phyloP scores from a whole-genome alignment of 2,113 vertebrate genomes.

The Oreochromis tanganicae region DNA sequence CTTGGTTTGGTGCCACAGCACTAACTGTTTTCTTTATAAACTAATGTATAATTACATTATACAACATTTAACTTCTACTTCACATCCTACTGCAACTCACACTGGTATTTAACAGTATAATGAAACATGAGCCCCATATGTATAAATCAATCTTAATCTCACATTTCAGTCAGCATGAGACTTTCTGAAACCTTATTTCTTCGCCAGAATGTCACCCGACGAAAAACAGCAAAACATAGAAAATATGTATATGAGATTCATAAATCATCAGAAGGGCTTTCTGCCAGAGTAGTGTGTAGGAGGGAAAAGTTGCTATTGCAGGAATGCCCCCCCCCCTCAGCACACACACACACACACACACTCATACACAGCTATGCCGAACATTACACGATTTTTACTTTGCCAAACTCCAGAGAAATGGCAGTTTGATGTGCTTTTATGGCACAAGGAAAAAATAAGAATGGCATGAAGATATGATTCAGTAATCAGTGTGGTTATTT shows the following conservation, averaged over 20 bases:
- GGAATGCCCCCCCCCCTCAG: not conserved
- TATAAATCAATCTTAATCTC: not conserved
- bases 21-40: not conserved
- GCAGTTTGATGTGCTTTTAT: not conserved
- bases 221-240: not conserved
- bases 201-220: not conserved
- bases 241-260: not conserved
- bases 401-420: not conserved
- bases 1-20: not conserved
- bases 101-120: not conserved
- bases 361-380: not conserved
- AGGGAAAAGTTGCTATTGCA: not conserved
- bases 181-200: not conserved
- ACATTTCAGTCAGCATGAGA: not conserved
- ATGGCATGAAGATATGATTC: constrained; percentile 6
- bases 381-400: not conserved
- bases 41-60: not conserved
- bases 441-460: not conserved
- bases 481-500: constrained; percentile 16
- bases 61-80: not conserved
- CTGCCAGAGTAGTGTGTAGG: not conserved
- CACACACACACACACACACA: not conserved
- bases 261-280: not conserved
- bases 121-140: not conserved
- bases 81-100: not conserved